Base-by-base conservation (phyloP, 2,113 vertebrate genomes). In the Regulus satrapa region DNA sequence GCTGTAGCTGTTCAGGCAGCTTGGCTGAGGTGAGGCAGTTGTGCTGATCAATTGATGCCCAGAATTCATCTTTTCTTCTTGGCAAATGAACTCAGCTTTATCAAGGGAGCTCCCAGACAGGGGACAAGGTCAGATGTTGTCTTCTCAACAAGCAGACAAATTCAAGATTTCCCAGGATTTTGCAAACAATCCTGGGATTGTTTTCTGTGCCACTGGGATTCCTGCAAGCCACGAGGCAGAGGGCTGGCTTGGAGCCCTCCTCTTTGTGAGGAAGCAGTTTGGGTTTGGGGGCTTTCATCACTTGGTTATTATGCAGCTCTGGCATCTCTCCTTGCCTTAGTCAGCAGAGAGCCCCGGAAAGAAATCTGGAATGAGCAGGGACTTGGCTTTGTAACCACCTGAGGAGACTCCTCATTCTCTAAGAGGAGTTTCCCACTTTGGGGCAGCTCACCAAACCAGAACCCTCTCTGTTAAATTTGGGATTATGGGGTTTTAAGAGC, bases 251-350 rank as follows among this genome's bases (percentile, higher is more conserved):
- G 51, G 73, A 78, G 72, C 48, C 1, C 34, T 58, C 24, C 25
- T 31, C 45, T 40, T 18, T 40, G 63, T 40, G 32, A 63, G 29
- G 71, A 38, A 38, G 28, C 25, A 34, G 1, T 32, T 69, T 48
- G 77, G 19, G 5, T 43, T 8, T 69, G 54, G 21, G 62, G 40
- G 12, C 15, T 40, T 23, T 13, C 11, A 26, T 21, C 25, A 4
- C 14, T 0, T 11, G 64, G 21, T 61, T 46, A 0, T 26, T 10
- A 24, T 4, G 67, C 25, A 18, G 3, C 12, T 58, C n/a, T 48
- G 26, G 8, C 36, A 4, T 17, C 1, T 82, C 41, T 54, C 75
- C 32, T 28, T 24, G 9, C 18, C 16, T 52, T 3, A 4, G 45
- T 18, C n/a, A 40, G 46, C 59, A 12, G 6, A 43, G 21, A 62